phyloP scores from a whole-genome alignment of 1,140 invertebrate species.

The Schmidtea mediterranea region DNA sequence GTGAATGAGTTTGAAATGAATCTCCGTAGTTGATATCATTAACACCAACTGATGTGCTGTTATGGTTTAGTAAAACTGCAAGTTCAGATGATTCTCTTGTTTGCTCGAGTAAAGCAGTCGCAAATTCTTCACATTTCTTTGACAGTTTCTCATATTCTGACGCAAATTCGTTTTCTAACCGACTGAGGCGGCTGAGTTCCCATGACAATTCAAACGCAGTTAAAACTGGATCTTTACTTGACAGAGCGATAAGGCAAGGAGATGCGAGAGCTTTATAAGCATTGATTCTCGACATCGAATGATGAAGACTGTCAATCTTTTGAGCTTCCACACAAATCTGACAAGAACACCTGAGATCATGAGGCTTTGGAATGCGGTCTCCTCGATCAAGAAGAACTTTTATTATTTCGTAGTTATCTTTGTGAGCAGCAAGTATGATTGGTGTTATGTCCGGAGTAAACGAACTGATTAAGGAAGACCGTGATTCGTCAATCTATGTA shows the following conservation, averaged over 20 bases:
- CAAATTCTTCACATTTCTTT: slow-evolving; percentile 81
- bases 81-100: slow-evolving; percentile 76
- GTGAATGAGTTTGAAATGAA: slow-evolving; percentile 57
- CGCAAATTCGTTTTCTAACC: slow-evolving; percentile 87
- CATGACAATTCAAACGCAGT: slow-evolving; percentile 87
- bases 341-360: slow-evolving; percentile 24
- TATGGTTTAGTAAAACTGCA: slow-evolving; percentile 48
- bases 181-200: slow-evolving; percentile 66
- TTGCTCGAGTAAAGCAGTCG: slow-evolving; percentile 78
- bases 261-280: slow-evolving; percentile 66
- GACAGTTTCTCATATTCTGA: slow-evolving; percentile 54
- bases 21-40: slow-evolving; percentile 31
- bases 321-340: slow-evolving; percentile 31
- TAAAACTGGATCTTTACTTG: slow-evolving; percentile 78
- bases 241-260: slow-evolving; percentile 51
- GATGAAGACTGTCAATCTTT: slow-evolving; percentile 45
- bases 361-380: slow-evolving; percentile 23
- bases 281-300: slow-evolving; percentile 61
- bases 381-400: slow-evolving; percentile 61
- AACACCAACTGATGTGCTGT: slow-evolving; percentile 12
- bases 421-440: slow-evolving; percentile 68
- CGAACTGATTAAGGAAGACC: slow-evolving; percentile 11
- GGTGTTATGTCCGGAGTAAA: slow-evolving; percentile 90
- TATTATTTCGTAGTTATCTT: slow-evolving; percentile 92
- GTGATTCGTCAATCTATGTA: no score